These are phyloP conservation scores for Pipa parva DNA, from an alignment of 2,113 vertebrate genomes.

Conservation along the genomic window DNA sequence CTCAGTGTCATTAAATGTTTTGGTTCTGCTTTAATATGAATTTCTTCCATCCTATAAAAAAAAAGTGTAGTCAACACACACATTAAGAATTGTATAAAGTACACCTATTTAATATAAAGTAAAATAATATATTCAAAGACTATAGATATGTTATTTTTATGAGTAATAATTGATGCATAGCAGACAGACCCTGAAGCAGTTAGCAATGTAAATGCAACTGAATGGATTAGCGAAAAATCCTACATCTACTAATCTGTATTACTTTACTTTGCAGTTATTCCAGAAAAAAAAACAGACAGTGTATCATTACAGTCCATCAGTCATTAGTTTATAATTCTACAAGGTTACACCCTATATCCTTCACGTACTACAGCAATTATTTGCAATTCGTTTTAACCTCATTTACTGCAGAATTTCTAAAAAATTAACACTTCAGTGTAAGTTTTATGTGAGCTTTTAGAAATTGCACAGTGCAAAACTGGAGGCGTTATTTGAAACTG, in stretches of 20 bases:
- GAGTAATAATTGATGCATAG: conserved; percentile 21
- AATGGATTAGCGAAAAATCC: too few relatives aligned
- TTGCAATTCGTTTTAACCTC: conserved; percentile 13
- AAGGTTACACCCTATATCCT: conserved; percentile 28
- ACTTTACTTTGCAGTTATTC: neutral
- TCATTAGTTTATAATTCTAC: conserved; percentile 6
- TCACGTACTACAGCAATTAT: conserved; percentile 20
- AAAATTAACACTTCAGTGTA: neutral
- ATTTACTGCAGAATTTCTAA: neutral
- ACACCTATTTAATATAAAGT: conserved; percentile 10
- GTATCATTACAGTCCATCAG: conserved; percentile 13
- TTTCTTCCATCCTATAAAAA: too few relatives aligned
- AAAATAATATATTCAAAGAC: conserved; percentile 14
- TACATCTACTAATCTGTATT: neutral
- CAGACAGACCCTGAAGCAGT: conserved; percentile 30
- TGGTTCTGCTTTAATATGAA: too few relatives aligned
- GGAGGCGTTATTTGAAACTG: too few relatives aligned
- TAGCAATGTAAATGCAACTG: neutral
- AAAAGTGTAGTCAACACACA: too few relatives aligned
- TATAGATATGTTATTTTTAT: conserved; percentile 5
- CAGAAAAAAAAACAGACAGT: neutral
- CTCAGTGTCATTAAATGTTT: too few relatives aligned
- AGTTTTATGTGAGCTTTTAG: neutral
- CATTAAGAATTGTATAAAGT: too few relatives aligned
- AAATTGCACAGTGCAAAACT: too few relatives aligned